phyloP scores from a whole-genome alignment of 2,888 invertebrate species.

The Drosophila testacea region DNA sequence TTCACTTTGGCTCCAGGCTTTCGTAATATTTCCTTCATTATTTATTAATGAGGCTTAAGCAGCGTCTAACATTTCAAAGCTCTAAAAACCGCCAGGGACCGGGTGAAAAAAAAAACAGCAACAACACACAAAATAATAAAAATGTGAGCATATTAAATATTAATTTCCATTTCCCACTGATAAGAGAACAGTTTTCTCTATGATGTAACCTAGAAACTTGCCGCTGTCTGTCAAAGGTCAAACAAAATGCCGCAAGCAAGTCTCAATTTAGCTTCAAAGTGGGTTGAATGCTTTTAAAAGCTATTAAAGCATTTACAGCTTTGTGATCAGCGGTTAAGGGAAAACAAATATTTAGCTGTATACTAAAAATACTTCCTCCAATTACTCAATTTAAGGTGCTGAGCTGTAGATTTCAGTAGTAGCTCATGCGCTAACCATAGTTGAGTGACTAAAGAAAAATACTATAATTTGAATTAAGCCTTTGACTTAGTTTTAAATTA shows the following conservation, averaged over 20 bases:
- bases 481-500: too few relatives aligned
- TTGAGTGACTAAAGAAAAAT: too few relatives aligned
- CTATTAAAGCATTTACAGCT: constrained; percentile 5
- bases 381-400: not conserved
- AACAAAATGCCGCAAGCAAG: constrained; percentile 19
- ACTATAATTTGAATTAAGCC: too few relatives aligned
- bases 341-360: not conserved
- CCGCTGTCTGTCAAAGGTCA: constrained; percentile 28
- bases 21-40: constrained; percentile 69
- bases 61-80: constrained; percentile 79
- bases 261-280: constrained; percentile 46
- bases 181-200: constrained; percentile 57
- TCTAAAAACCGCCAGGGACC: constrained; percentile 19
- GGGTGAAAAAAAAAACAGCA: constrained; percentile 6
- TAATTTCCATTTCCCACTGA: constrained; percentile 78
- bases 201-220: constrained; percentile 26
- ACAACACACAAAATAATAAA: constrained; percentile 50
- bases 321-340: not conserved
- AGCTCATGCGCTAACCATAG: too few relatives aligned
- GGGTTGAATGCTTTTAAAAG: not conserved
- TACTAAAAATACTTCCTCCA: too few relatives aligned
- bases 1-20: constrained; percentile 17
- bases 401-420: not conserved
- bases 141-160: constrained; percentile 76
- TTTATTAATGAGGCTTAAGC: constrained; percentile 81